Base-by-base conservation (phyloP, 2,888 invertebrate species). In the Euplexia lucipara region DNA sequence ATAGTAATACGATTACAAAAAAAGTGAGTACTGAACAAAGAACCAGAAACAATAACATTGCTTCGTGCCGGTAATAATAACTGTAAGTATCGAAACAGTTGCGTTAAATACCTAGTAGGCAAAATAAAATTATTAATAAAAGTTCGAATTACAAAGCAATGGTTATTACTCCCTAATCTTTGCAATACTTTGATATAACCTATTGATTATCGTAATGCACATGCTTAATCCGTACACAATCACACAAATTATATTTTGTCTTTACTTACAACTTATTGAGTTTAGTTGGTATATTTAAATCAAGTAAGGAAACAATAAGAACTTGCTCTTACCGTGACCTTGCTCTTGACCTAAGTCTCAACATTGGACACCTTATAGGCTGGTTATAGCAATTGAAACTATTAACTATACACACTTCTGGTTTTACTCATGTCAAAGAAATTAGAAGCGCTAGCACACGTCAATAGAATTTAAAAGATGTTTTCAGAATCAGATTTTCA, bases 241-340 rank as follows among this genome's bases (percentile, higher is more conserved):
- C 10, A 10, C 44, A 45, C 20, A 22, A 20, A 61, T 30, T 20
- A 9, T 26, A 26, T 30, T 26, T 26, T n/a, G 18, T 20, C 9
- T 20, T 49, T 30, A 6, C 8, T 16, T 35, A 20, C 14, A 42
- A 20, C 6, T 20, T 35, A 41, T 48, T 48, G 20, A 18, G 22
- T 26, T 34, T 12, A 34, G 63, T 2, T 20, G 20, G 30, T 6
- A 20, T 22, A 57, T 47, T 61, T 70, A 68, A 62, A 68, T 61
- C 67, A 61, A 61, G 18, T 18, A 70, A 70, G n/a, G 26, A 37
- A 22, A 37, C 68, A 37, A 45, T 54, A 22, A 32, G 30, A 30
- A 9, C 22, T 44, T 26, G 6, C 18, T 49, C 22, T 58, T 32
- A 44, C 60, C 42, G 34, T 26, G 18, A 20, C 10, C n/a, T n/a